Percentiles rank a stretch among this genome's conserved stretches.
These are phyloP conservation scores for Megatriorchis doriae DNA, from an alignment of 2,113 vertebrate species.

Conservation along the genomic window DNA sequence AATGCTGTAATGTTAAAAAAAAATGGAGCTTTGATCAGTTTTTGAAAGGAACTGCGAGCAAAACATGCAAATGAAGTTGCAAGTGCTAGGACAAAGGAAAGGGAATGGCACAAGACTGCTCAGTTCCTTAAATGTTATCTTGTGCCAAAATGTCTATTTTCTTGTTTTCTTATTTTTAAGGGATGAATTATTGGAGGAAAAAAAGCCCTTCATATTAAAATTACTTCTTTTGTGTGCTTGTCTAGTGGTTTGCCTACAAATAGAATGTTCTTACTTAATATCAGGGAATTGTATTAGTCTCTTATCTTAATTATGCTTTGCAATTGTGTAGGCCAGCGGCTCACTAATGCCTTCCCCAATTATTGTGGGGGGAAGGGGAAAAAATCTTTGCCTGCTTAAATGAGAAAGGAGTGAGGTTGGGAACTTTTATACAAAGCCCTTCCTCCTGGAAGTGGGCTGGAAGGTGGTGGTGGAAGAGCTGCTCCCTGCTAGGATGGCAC, in stretches of 20 bases:
- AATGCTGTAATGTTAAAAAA: background rate
- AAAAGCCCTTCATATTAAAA: background rate
- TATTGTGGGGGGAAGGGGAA: background rate
- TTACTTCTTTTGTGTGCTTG: background rate
- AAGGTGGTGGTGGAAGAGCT: background rate
- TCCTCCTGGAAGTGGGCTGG: background rate
- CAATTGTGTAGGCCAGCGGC: background rate
- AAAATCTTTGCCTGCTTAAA: background rate
- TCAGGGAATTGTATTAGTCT: background rate
- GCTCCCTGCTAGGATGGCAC: background rate
- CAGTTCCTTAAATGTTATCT: background rate
- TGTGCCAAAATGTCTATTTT: background rate
- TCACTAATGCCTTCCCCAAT: background rate
- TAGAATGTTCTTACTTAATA: background rate
- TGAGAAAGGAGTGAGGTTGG: background rate
- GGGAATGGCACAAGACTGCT: background rate
- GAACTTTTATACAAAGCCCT: background rate
- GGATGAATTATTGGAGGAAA: background rate
- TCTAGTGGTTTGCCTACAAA: background rate
- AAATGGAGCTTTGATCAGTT: background rate
- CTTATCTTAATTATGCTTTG: background rate
- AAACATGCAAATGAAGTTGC: background rate
- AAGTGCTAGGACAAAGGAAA: background rate
- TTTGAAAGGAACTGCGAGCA: background rate
- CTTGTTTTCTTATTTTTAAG: slow-evolving; percentile 12